Conservation (phyloP, 2,888 invertebrate species). For the Spilosoma lubricipeda region DNA sequence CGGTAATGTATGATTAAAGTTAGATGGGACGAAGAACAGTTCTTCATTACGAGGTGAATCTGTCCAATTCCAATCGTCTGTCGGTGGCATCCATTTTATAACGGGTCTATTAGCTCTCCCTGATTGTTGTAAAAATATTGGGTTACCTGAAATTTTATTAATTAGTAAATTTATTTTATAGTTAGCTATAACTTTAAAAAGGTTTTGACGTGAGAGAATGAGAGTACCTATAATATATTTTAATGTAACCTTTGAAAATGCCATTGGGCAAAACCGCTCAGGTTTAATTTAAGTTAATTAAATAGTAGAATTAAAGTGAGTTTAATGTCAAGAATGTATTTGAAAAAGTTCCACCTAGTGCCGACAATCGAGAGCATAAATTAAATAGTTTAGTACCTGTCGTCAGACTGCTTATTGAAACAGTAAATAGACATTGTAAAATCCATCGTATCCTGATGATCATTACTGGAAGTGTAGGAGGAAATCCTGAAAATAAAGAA, state of each 20-base stretch:
- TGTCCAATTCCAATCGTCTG: conserved; percentile 82
- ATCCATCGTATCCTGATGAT: conserved; percentile 81
- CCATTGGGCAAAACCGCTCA: too few relatives aligned
- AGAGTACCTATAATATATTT: background rate
- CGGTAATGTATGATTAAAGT: conserved; percentile 82
- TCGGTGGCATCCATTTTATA: conserved; percentile 82
- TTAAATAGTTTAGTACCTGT: conserved; percentile 63
- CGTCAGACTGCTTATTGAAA: conserved; percentile 60
- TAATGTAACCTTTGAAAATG: background rate
- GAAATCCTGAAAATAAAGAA: conserved; percentile 69
- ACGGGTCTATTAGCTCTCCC: conserved; percentile 71
- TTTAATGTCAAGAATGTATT: too few relatives aligned
- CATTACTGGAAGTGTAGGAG: conserved; percentile 70
- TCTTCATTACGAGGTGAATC: conserved; percentile 72
- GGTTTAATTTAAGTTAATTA: too few relatives aligned
- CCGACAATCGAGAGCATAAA: too few relatives aligned
- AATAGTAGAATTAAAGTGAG: too few relatives aligned
- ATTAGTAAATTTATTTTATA: background rate
- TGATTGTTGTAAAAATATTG: conserved; percentile 75
- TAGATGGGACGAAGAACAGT: conserved; percentile 78
- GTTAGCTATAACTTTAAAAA: background rate
- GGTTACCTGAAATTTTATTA: conserved; percentile 71
- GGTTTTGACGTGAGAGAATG: background rate
- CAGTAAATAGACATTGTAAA: conserved; percentile 58
- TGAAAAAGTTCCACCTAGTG: too few relatives aligned